These are phyloP conservation scores for Elegia similella DNA, from an alignment of 2,888 invertebrate species.

Conservation along the genomic window DNA sequence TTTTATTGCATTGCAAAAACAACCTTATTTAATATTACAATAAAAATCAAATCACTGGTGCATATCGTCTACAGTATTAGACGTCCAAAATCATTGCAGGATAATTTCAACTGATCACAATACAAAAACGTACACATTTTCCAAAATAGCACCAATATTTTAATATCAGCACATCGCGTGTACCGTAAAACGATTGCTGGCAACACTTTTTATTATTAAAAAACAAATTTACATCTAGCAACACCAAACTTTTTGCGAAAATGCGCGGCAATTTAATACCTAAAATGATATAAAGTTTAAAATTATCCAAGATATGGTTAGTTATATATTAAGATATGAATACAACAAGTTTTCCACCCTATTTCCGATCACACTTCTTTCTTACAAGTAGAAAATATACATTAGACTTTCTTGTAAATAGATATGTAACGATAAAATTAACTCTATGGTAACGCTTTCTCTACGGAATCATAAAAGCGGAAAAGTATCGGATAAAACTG, in stretches of 20 bases:
- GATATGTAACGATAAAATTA: slow-evolving; percentile 70
- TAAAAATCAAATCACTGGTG: slow-evolving; percentile 67
- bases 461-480: slow-evolving; percentile 51
- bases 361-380: slow-evolving; percentile 57
- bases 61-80: slow-evolving; percentile 28
- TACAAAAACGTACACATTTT: slow-evolving; percentile 54
- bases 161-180: slow-evolving; percentile 65
- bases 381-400: slow-evolving; percentile 67
- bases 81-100: slow-evolving; percentile 19
- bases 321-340: slow-evolving; percentile 50
- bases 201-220: slow-evolving; percentile 39
- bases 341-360: slow-evolving; percentile 51
- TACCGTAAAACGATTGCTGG: slow-evolving; percentile 46
- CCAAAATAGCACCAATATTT: slow-evolving; percentile 77
- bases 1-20: slow-evolving; percentile 47
- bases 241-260: slow-evolving; percentile 53
- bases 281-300: slow-evolving; percentile 19
- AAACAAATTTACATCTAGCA: slow-evolving; percentile 57
- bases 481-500: neutral
- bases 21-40: slow-evolving; percentile 39
- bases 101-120: slow-evolving; percentile 30
- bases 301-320: slow-evolving; percentile 50
- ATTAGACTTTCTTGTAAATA: slow-evolving; percentile 63
- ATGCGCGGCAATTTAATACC: slow-evolving; percentile 29
- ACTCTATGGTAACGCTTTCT: slow-evolving; percentile 74